Evolutionary conservation across 1,140 invertebrate species (phyloP), one percentile per base, ranked within the genome.

Genomic region (Drosophila littoralis): DNA sequence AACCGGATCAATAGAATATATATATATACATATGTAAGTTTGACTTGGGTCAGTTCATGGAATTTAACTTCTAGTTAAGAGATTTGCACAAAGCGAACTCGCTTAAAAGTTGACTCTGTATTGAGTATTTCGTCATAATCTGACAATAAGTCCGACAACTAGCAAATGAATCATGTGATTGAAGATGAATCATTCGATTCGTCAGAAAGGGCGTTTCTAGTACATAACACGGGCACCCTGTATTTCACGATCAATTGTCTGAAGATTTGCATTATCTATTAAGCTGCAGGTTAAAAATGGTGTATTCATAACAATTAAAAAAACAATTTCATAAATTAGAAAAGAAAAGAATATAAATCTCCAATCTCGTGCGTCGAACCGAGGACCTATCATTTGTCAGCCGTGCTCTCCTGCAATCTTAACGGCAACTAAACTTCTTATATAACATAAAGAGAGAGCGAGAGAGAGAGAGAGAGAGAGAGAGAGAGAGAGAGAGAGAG

Each of bases 161-260:
- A 9, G 15, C 6, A 22, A n/a, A 51, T 72, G 69, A 72, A 12
- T 72, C 63, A 72, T 42, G 9, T 15, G 15, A 28, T 3, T 28
- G 22, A 28, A 28, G 22, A 51, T 72, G 69, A 72, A 12, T 72
- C 63, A 72, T 42, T 12, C 12, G 15, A 28, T 28, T 71, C 65
- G 15, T 72, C 63, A 45, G 35, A 50, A 28, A 17, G 45, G 52
- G 59, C 9, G 13, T 46, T 28, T 61, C n/a, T 38, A 61, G 8
- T 28, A 13, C 22, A 35, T 10, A 32, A 22, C 6, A 10, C 28
- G 33, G 13, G 55, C 8, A 55, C 51, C 38, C 50, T 54, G 66
- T 35, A 45, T 15, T 45, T 45, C 13, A 13, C 42, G n/a, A 2
- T 33, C 13, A 52, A 70, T 32, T 50, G 58, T 36, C 7, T 32